Percentiles rank a stretch among this genome's conserved stretches.
Conservation (phyloP, 2,113 vertebrate species). For the Zootoca vivipara region DNA sequence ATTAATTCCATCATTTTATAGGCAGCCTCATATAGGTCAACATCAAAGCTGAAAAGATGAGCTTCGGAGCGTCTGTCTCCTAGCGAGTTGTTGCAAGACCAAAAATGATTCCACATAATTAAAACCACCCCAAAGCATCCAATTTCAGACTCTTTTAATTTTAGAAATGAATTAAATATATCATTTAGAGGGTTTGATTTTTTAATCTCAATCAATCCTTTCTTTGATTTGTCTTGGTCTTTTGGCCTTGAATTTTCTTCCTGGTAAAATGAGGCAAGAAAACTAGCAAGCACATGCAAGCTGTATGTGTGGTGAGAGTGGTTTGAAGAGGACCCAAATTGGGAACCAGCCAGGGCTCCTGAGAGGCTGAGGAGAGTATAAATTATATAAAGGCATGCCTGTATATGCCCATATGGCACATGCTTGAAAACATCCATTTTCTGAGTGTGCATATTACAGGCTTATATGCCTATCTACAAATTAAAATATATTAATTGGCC, state of each 20-base stretch:
- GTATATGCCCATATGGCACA: background rate
- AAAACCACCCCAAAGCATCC: background rate
- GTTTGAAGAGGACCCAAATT: background rate
- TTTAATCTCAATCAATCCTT: background rate
- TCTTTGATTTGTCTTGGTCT: background rate
- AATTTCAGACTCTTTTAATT: background rate
- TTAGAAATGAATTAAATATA: background rate
- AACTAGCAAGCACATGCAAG: too few species aligned
- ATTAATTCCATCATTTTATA: constrained; percentile 6
- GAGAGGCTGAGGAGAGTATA: background rate
- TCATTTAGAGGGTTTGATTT: too few species aligned
- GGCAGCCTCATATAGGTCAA: constrained; percentile 1
- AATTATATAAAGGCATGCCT: background rate
- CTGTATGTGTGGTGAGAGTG: background rate
- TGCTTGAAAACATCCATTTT: background rate
- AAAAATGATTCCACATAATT: background rate
- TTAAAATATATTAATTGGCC: background rate
- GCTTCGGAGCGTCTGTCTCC: background rate
- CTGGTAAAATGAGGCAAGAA: background rate
- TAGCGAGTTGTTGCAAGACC: background rate
- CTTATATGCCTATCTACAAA: background rate
- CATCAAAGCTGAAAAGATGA: background rate
- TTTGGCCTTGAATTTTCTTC: background rate
- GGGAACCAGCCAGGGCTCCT: background rate
- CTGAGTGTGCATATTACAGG: background rate